phyloP scores from a whole-genome alignment of 1,140 invertebrate species.

The roundworm (Caenorhabditis elegans) region WBcel235 BX284602.5:7967001-7967500 shows the following conservation, averaged over 20 bases:
- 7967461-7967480: neutral
- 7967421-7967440: no score
- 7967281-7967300: no score
- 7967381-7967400: no score
- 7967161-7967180: constrained; percentile 12
- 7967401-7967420: no score
- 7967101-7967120: constrained; percentile 19
- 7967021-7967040: neutral
- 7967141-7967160: neutral
- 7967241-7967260: no score
- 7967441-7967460: no score
- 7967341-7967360: no score
- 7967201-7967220: neutral
- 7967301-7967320: no score
- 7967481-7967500: neutral
- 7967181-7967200: neutral
- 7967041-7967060: no score
- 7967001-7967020: neutral
- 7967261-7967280: neutral
- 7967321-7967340: no score
- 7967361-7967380: no score
- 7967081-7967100: constrained; percentile 7
- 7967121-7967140: constrained; percentile 21
- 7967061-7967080: neutral
- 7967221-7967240: no score